These are phyloP conservation scores for Caenorhabditis elegans DNA, from an alignment of 1,140 invertebrate genomes.

Conservation along the genomic window DNA sequence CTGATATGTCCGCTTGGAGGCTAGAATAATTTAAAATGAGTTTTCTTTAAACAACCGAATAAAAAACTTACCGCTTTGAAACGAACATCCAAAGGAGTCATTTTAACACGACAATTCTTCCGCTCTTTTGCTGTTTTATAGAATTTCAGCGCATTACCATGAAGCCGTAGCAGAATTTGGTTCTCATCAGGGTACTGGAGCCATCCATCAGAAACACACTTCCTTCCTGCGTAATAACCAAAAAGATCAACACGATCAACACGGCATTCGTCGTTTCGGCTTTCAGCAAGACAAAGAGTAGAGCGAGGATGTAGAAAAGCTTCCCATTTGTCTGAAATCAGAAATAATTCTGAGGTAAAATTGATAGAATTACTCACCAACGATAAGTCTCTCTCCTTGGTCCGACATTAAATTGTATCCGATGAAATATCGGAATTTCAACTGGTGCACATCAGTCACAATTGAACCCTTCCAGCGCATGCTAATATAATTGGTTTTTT, in stretches of 20 bases:
- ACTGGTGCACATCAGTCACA: conserved; percentile 36
- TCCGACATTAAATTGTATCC: conserved; percentile 60
- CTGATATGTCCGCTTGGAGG: background rate
- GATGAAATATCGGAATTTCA: conserved; percentile 66
- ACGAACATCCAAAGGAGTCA: conserved; percentile 59
- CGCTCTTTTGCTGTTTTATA: conserved; percentile 56
- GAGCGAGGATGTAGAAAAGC: conserved; percentile 59
- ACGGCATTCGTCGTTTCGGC: conserved; percentile 57
- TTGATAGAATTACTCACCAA: conserved; percentile 17
- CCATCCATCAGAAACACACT: conserved; percentile 62
- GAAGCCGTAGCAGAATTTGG: conserved; percentile 58
- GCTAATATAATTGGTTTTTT: conserved; percentile 41
- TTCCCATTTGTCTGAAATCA: conserved; percentile 56
- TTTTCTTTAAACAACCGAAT: no score
- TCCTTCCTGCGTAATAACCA: conserved; percentile 62
- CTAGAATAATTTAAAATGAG: background rate
- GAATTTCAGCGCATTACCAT: conserved; percentile 62
- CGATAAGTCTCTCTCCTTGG: conserved; percentile 51
- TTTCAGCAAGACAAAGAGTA: conserved; percentile 58
- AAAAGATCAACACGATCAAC: conserved; percentile 60
- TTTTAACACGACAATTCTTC: conserved; percentile 55
- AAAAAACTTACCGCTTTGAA: conserved; percentile 54
- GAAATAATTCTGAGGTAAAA: background rate
- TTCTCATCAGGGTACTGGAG: conserved; percentile 56
- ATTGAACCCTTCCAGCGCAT: conserved; percentile 42